Evolutionary conservation across 2,113 vertebrate genomes (phyloP).

Genomic region (Rhagologus leucostigma): DNA sequence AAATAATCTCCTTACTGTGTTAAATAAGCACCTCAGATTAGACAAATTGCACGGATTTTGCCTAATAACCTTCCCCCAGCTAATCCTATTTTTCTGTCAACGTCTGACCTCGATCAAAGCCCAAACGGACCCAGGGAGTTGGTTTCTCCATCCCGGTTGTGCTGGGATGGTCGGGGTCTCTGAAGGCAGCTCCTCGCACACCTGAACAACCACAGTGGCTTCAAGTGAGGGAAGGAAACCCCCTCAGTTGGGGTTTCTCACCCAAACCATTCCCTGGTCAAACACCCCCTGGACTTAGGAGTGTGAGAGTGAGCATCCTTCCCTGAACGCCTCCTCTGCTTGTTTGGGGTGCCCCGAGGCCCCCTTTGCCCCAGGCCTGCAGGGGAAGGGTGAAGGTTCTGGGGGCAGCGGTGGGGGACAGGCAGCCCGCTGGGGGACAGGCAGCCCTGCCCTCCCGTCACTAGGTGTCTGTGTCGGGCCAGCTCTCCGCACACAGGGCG

Average conservation of each 20-base stretch:
- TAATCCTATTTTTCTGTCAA: conserved; percentile 12
- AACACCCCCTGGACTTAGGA: accelerated
- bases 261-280: background rate
- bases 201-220: no score
- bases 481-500: accelerated
- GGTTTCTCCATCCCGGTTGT: background rate
- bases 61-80: background rate
- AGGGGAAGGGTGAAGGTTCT: background rate
- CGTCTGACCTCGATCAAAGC: background rate
- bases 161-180: accelerated
- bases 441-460: background rate
- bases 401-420: background rate
- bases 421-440: background rate
- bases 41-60: conserved; percentile 21
- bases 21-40: conserved; percentile 49
- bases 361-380: background rate
- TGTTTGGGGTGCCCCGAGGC: accelerated
- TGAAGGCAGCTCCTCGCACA: background rate
- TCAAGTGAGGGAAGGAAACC: background rate
- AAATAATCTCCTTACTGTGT: conserved; percentile 42
- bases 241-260: background rate
- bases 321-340: background rate
- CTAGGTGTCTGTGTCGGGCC: background rate
- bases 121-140: accelerated
- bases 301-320: accelerated